These are phyloP conservation scores for Passer montanus DNA, from an alignment of 2,113 vertebrate genomes.

Conservation along the genomic window DNA sequence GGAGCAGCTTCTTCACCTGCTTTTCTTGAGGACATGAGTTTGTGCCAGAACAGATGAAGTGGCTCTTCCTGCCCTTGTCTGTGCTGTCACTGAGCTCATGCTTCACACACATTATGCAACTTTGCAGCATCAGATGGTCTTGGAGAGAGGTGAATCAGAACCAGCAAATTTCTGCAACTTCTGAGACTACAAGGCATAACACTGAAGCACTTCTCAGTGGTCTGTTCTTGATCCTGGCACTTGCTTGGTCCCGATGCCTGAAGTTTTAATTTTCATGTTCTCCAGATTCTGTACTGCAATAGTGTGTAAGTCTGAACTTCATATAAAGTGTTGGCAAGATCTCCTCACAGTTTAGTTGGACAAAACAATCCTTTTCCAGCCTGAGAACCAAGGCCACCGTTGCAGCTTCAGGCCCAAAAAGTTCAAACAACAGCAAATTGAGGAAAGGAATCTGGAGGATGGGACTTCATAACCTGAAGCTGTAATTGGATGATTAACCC, in stretches of 20 bases:
- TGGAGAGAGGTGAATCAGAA: not conserved
- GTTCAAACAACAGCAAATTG: rapidly evolving
- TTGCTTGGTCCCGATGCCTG: not conserved
- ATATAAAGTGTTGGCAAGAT: not conserved
- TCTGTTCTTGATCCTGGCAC: not conserved
- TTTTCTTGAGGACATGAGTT: not conserved
- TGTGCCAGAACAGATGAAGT: not conserved
- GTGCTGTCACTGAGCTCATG: not conserved
- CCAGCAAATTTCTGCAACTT: not conserved
- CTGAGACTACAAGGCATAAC: not conserved
- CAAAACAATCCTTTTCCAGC: not conserved
- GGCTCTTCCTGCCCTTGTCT: not conserved
- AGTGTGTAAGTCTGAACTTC: not conserved
- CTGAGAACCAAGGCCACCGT: rapidly evolving
- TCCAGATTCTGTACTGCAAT: not conserved
- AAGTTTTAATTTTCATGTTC: not conserved
- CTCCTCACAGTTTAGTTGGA: no score
- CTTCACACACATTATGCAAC: not conserved
- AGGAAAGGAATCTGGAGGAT: not conserved
- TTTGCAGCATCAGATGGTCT: not conserved
- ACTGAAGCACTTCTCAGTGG: not conserved
- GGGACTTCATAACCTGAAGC: not conserved
- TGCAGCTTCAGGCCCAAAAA: not conserved
- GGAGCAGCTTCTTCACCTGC: not conserved
- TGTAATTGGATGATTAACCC: not conserved